A percentile compares a stretch with the other conserved stretches of the same genome.
Conservation (phyloP, 2,113 vertebrate genomes). For the Nibea albiflora region DNA sequence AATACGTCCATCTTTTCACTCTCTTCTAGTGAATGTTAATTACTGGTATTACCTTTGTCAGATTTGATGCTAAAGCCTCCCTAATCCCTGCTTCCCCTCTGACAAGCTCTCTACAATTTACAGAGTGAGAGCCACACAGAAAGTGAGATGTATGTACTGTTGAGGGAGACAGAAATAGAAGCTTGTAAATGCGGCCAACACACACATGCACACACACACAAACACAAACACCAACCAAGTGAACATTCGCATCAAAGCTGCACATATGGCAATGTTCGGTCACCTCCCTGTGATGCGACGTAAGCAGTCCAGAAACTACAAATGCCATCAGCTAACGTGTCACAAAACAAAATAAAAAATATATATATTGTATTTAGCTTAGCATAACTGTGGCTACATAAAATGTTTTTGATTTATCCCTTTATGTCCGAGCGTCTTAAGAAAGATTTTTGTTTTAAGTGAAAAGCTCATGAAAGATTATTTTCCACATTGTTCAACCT, state of each 20-base stretch:
- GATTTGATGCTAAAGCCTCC: slow-evolving; percentile 63
- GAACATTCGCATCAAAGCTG: neutral
- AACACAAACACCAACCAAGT: neutral
- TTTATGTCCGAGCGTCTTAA: neutral
- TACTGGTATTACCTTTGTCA: slow-evolving; percentile 67
- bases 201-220: neutral
- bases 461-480: neutral
- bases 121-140: slow-evolving; percentile 21
- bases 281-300: neutral
- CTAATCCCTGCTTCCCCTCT: slow-evolving; percentile 60
- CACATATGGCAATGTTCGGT: neutral
- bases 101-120: slow-evolving; percentile 61
- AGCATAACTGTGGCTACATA: neutral
- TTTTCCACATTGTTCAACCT: neutral
- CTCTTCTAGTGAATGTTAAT: slow-evolving; percentile 59
- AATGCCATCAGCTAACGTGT: neutral
- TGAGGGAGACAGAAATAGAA: slow-evolving; percentile 20
- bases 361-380: too few relatives aligned
- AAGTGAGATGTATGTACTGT: slow-evolving; percentile 7
- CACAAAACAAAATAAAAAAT: neutral
- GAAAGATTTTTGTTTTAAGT: neutral
- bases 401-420: neutral
- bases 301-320: neutral
- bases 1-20: slow-evolving; percentile 47
- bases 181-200: slow-evolving; percentile 36